Base-by-base conservation (phyloP, 1,140 invertebrate species). In the Arion vulgaris region DNA sequence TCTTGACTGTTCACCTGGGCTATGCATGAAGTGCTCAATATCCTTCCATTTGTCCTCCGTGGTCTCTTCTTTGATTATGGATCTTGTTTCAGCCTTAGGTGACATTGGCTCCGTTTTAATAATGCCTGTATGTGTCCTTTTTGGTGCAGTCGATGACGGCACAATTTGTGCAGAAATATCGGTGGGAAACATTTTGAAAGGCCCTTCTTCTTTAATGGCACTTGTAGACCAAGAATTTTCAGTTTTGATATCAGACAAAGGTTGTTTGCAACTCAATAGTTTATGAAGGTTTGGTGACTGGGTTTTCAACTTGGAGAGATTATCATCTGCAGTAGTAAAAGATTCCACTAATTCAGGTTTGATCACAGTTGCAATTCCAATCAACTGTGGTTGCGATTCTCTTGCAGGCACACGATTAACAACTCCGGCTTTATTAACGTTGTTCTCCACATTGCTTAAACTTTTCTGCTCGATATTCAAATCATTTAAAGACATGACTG, bases 1-100 rank as follows among this genome's bases (percentile, higher is more conserved):
- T 96, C 92, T 96, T 95, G 71, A 26, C 15, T 41, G 34, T 79
- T 73, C 23, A 45, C 86, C 95, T 88, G 96, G 96, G 15, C 85
- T 81, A 73, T 90, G 82, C 0, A 90, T 86, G 76, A 89, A 88
- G 26, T 91, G 80, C 71, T 88, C 85, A 53, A 92, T 90, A 69
- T 91, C 90, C 78, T 91, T 88, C 91, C 91, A 92, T 73, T 91
- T 91, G 72, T 87, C 80, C 41, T 91, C 90, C 72, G 88, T 84
- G 0, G 82, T 78, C 45, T 69, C 83, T 1, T 84, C 62, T 13
- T 74, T 73, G 39, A 84, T 26, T 53, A 85, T 26, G n/a, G n/a
- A n/a, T n/a, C n/a, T n/a, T n/a, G n/a, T n/a, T n/a, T n/a, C n/a
- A 15, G 75, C 32, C 51, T 82, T 39, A 19, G 80, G 69, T 13